Percentiles rank a stretch among this genome's conserved stretches.
These are phyloP conservation scores for Metacarcinus magister DNA, from an alignment of 2,888 invertebrate genomes.

Conservation along the genomic window DNA sequence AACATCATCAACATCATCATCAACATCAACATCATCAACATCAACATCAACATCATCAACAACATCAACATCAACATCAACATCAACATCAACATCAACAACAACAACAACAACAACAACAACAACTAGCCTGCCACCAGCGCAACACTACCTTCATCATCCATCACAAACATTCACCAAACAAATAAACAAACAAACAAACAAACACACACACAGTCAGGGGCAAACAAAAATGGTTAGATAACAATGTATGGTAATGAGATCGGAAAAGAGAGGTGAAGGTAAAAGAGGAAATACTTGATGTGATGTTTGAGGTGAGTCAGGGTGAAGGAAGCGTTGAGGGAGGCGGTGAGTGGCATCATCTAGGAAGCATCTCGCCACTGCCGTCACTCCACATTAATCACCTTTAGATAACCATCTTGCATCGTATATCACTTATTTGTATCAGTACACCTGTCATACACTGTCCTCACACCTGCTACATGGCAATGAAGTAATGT, in stretches of 20 bases:
- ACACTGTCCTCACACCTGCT: conserved; percentile 10
- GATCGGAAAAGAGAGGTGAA: neutral
- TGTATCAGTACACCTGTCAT: conserved; percentile 43
- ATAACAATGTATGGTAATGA: no score
- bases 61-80: neutral
- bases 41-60: neutral
- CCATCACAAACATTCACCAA: neutral
- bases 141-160: neutral
- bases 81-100: neutral
- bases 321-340: neutral
- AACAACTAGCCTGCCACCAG: neutral
- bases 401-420: conserved; percentile 64
- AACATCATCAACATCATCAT: neutral
- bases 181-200: conserved; percentile 21
- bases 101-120: neutral
- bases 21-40: neutral
- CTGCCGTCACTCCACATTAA: conserved; percentile 64
- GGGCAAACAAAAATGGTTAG: neutral
- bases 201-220: neutral
- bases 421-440: conserved; percentile 49
- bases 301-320: neutral
- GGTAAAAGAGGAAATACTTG: neutral
- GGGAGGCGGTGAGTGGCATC: conserved; percentile 60
- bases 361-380: conserved; percentile 18
- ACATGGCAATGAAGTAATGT: conserved; percentile 13